phyloP scores from a whole-genome alignment of 1,140 invertebrate species.

The Chrysoperla carnea region DNA sequence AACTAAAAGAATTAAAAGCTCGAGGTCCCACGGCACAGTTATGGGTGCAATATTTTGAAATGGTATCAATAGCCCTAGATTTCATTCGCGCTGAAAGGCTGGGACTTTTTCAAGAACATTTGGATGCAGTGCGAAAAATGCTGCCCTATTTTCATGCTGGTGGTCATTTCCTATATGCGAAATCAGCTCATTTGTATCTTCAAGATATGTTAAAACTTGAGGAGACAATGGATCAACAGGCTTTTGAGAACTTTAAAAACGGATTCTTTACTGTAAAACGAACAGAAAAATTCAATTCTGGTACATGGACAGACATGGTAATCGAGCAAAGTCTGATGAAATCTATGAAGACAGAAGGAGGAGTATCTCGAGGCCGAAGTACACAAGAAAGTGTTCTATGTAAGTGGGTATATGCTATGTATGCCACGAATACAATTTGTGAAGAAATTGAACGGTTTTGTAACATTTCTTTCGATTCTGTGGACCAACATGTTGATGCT shows the following conservation, averaged over 20 bases:
- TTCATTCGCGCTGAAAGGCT: conserved; percentile 16
- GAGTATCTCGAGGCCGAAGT: conserved; percentile 17
- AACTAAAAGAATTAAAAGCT: conserved; percentile 4
- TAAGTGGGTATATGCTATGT: conserved; percentile 15
- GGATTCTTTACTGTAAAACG: conserved; percentile 18
- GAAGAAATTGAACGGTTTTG: conserved; percentile 14
- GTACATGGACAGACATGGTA: conserved; percentile 21
- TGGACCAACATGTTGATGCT: conserved; percentile 20
- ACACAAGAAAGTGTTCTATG: conserved; percentile 17
- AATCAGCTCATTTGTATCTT: conserved; percentile 24
- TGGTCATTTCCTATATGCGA: conserved; percentile 26
- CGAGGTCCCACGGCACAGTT: conserved; percentile 11
- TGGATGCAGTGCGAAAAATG: conserved; percentile 21
- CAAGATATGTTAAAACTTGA: conserved; percentile 18
- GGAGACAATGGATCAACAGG: conserved; percentile 11
- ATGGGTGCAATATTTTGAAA: conserved; percentile 18
- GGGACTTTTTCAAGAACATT: conserved; percentile 18
- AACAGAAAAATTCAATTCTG: conserved; percentile 21
- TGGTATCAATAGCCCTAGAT: conserved; percentile 12
- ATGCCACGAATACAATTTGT: conserved; percentile 12
- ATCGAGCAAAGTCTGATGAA: conserved; percentile 22
- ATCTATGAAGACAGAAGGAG: conserved; percentile 19
- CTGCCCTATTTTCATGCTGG: conserved; percentile 24
- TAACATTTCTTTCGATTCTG: conserved; percentile 13
- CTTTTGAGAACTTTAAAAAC: conserved; percentile 17